Conservation (phyloP, 2,888 invertebrate genomes). For the Synergus itoensis region DNA sequence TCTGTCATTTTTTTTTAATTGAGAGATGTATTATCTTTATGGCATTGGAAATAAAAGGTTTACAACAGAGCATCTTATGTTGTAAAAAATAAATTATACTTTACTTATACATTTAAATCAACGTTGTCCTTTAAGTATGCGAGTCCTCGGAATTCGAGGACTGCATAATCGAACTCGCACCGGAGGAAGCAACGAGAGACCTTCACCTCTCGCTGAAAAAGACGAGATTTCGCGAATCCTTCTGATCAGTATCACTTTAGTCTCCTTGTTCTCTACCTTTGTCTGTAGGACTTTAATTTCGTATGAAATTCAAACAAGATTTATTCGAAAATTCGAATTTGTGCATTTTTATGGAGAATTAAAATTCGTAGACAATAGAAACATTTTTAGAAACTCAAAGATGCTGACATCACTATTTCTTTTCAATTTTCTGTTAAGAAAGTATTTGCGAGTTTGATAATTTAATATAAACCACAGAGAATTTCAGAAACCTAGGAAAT, state of each 20-base stretch:
- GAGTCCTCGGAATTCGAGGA: slow-evolving; percentile 14
- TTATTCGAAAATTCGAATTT: neutral
- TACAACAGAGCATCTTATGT: neutral
- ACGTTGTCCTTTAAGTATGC: neutral
- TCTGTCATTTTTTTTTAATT: neutral
- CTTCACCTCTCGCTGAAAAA: slow-evolving; percentile 14
- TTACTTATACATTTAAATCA: neutral
- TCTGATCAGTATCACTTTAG: slow-evolving; percentile 7
- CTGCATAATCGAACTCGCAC: neutral
- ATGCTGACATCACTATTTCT: neutral
- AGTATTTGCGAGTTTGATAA: neutral
- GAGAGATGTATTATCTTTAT: no score
- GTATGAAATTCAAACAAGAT: neutral
- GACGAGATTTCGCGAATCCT: slow-evolving; percentile 1
- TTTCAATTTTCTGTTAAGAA: neutral
- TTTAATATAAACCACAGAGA: neutral
- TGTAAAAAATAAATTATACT: neutral
- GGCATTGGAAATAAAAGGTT: neutral
- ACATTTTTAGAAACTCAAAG: neutral
- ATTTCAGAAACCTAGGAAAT: neutral
- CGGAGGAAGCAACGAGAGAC: neutral
- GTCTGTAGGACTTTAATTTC: slow-evolving; percentile 18
- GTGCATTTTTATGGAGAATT: neutral
- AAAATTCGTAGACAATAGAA: neutral
- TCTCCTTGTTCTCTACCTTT: slow-evolving; percentile 4